Evolutionary conservation across 2,113 vertebrate species (phyloP), one percentile per base, ranked within the genome.

Genomic region (Oplegnathus fasciatus): DNA sequence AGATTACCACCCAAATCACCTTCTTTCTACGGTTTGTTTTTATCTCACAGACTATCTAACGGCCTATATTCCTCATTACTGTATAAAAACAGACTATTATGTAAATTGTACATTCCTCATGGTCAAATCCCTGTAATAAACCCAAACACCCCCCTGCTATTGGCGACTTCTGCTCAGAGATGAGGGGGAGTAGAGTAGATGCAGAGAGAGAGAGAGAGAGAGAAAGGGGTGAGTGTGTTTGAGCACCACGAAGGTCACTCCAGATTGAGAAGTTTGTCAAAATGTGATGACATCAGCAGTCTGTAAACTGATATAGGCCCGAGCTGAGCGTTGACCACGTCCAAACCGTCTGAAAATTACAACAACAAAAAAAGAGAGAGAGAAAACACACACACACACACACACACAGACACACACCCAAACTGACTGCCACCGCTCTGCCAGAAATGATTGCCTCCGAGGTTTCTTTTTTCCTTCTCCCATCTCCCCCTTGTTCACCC

Each of bases 221-320:
- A 95, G 96, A 96, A 96, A 96, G 96, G 96, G 84, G 88, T 73
- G 83, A 62, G 80, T 46, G 61, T 48, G 82, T 70, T 17, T 82
- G 95, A 96, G 95, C 95, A 91, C 94, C 94, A 95, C 95, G 96
- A 97, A 98, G 97, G 97, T 98, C 96, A 96, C 92, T 96, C 94
- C 96, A 96, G 97, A 97, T 97, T 96, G 97, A 97, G 97, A 97
- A 98, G 96, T 98, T 97, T 98, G 96, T 98, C 96, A 97, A 96
- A 97, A 98, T 96, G 96, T 96, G 96, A 97, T 97, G 97, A 97
- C 97, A 98, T 96, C 94, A 96, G 97, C 97, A 97, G 96, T 96
- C 96, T 96, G 96, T 96, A 96, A 97, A 96, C 96, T 95, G 96
- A 96, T 97, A 97, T 97, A 97, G 97, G 96, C 95, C 95, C 95